Conservation (phyloP, 1,140 invertebrate genomes). For the Brachionus calyciflorus region DNA sequence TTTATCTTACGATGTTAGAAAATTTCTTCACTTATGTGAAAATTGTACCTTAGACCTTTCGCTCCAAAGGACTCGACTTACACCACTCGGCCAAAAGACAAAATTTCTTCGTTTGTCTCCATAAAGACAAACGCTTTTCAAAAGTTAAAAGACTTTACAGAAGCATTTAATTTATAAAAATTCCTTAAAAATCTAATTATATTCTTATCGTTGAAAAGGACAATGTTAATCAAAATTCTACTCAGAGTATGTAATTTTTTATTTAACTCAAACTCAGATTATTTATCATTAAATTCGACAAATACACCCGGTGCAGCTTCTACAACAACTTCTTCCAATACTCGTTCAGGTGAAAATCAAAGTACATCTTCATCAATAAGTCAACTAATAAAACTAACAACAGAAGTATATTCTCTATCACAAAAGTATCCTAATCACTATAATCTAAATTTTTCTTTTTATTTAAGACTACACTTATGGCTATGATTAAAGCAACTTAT, state of each 20-base stretch:
- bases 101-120: no score
- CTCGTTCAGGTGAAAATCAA: not conserved
- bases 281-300: constrained; percentile 6
- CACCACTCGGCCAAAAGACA: no score
- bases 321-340: no score
- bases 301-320: not conserved
- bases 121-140: no score
- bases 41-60: no score
- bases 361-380: not conserved
- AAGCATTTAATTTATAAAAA: no score
- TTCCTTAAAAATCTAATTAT: not conserved
- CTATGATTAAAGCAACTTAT: constrained; percentile 94
- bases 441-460: constrained; percentile 60
- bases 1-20: no score
- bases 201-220: not conserved
- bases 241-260: constrained; percentile 35
- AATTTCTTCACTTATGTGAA: no score
- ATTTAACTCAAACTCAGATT: constrained; percentile 11
- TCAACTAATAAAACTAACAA: constrained; percentile 17
- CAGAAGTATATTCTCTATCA: constrained; percentile 20
- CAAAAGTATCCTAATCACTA: not conserved
- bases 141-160: no score
- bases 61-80: no score
- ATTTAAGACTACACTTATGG: constrained; percentile 91
- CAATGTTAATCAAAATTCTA: constrained; percentile 34